Base-by-base conservation (phyloP, 2,888 invertebrate species). In the Polietes domitor region DNA sequence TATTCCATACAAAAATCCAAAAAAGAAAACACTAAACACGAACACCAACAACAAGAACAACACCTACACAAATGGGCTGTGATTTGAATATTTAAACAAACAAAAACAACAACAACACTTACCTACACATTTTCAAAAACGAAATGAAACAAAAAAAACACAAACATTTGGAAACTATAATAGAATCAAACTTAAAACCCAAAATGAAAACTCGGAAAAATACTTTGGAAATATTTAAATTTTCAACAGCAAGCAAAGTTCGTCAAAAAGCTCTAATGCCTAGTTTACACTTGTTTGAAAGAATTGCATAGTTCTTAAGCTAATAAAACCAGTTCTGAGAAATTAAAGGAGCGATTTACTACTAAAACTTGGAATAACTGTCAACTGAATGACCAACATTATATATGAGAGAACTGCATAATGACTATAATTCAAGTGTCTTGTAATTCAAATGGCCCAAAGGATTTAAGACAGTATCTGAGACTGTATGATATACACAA, bases 31-130 rank as follows among this genome's bases (percentile, higher is more conserved):
- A 12, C 1, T 50, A 50, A 7, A 37, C 37, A 10, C 12, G n/a
- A n/a, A n/a, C n/a, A n/a, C n/a, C n/a, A n/a, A 37, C 4, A 47
- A 79, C 28, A 68, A 55, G 24, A 58, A 86, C 84, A 85, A 85
- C 61, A 85, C 81, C 72, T 82, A 85, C 82, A 85, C 82, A 82
- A 86, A 86, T 86, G 85, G 86, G 86, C 86, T 86, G 86, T 86
- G 86, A 86, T 86, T 86, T 86, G 86, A 85, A 86, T 85, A 84
- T 80, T 81, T 73, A 65, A 77, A 85, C 32, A 73, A 74, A 81
- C 63, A 55, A 37, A 74, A 63, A 68, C 28, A 81, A 78, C 82
- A 71, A 82, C 72, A 74, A 85, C 76, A 81, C 76, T 72, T 58
- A 80, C 32, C 32, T 32, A 32, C 32, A 32, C 32, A 32, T 32